Evolutionary conservation across 2,797 vertebrate species (phyloP).

Genomic region (Prionace glauca): DNA sequence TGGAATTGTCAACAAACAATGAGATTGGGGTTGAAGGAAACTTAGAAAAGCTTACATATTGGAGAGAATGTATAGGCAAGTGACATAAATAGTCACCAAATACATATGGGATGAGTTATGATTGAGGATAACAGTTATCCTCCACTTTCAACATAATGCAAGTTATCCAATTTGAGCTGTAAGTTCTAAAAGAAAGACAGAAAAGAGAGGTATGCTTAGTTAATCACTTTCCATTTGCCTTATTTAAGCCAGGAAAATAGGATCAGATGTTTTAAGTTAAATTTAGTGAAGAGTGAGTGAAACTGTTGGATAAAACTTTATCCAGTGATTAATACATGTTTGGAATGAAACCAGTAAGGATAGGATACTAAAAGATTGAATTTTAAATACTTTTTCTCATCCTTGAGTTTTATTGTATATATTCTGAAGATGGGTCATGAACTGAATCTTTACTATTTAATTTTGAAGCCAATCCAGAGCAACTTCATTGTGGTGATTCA

Average conservation of each 20-base stretch:
- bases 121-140: background rate
- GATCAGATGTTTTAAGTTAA: background rate
- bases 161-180: background rate
- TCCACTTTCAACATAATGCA: background rate
- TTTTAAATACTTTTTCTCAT: background rate
- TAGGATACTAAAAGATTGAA: background rate
- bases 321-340: background rate
- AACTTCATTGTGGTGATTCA: conserved; percentile 88
- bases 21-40: background rate
- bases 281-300: background rate
- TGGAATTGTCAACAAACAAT: background rate
- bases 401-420: background rate
- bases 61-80: background rate
- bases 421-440: background rate
- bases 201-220: background rate
- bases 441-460: background rate
- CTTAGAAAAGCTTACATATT: background rate
- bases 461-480: conserved; percentile 85
- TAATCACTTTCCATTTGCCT: background rate
- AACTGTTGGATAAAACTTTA: background rate
- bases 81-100: background rate
- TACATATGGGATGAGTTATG: background rate
- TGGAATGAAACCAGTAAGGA: background rate
- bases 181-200: background rate
- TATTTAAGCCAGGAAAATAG: background rate